A percentile compares a stretch with the other conserved stretches of the same genome.
phyloP scores from a whole-genome alignment of 2,888 invertebrate genomes.

The Drosophila niveifrons region DNA sequence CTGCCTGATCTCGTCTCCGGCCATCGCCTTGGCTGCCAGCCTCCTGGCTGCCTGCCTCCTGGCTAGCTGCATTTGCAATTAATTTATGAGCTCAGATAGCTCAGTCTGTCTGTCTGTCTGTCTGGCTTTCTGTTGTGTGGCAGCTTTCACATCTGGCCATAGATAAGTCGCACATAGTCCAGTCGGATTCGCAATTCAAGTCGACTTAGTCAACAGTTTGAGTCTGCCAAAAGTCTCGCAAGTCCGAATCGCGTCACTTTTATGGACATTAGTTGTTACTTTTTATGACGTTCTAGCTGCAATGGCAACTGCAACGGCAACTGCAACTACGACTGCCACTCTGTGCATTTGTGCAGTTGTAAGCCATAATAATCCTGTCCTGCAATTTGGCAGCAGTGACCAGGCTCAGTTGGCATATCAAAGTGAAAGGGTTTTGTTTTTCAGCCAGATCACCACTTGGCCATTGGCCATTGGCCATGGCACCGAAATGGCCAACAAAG shows the following conservation, averaged over 20 bases:
- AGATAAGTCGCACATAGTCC: conserved; percentile 58
- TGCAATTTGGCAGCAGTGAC: conserved; percentile 75
- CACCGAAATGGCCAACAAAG: conserved; percentile 15
- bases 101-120: not conserved
- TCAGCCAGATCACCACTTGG: conserved; percentile 53
- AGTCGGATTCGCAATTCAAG: conserved; percentile 40
- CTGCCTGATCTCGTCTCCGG: conserved; percentile 6
- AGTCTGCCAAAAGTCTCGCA: conserved; percentile 23
- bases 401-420: conserved; percentile 57
- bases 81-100: conserved; percentile 69
- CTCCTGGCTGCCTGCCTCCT: not conserved
- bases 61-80: conserved; percentile 53
- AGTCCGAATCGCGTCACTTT: conserved; percentile 53
- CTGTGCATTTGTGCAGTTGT: conserved; percentile 50
- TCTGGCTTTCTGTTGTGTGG: conserved; percentile 3
- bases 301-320: conserved; percentile 15
- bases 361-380: conserved; percentile 70
- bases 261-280: conserved; percentile 58
- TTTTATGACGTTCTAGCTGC: conserved; percentile 55
- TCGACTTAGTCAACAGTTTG: conserved; percentile 44
- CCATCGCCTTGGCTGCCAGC: not conserved
- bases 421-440: conserved; percentile 75
- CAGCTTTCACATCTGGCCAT: conserved; percentile 61
- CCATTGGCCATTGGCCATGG: conserved; percentile 41
- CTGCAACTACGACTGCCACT: not conserved